These are phyloP conservation scores for Chamaetylas fuelleborni DNA, from an alignment of 2,113 vertebrate species.

Conservation along the genomic window DNA sequence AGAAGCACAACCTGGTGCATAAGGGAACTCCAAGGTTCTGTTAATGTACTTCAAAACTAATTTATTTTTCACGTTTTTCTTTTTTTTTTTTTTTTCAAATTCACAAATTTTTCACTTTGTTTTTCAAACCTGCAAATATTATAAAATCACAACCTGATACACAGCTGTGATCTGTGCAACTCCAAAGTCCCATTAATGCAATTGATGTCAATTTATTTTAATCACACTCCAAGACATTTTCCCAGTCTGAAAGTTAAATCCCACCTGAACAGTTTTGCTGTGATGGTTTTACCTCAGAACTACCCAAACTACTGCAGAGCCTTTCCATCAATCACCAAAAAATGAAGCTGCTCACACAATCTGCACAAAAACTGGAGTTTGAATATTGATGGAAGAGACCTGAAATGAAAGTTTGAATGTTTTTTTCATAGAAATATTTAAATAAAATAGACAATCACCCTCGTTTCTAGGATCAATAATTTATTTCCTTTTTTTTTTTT, in stretches of 20 bases:
- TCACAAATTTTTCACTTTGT: not conserved
- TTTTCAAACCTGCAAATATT: not conserved
- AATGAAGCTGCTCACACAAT: not conserved
- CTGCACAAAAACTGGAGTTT: not conserved
- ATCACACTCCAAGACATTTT: not conserved
- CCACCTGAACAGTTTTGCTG: not conserved
- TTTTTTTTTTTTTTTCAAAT: not conserved
- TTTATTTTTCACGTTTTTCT: not conserved
- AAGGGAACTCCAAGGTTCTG: not conserved
- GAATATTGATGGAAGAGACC: not conserved
- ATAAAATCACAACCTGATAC: not conserved
- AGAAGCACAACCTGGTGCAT: not conserved
- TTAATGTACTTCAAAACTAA: not conserved
- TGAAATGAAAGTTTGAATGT: not conserved
- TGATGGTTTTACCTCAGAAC: not conserved
- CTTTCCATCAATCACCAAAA: not conserved
- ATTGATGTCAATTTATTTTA: not conserved
- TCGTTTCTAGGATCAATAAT: slow-evolving; percentile 23
- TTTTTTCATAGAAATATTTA: not conserved
- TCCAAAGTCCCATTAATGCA: not conserved
- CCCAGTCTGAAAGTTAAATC: not conserved
- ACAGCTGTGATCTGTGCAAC: not conserved
- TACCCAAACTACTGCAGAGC: not conserved
- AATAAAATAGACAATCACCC: not conserved
- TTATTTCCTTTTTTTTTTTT: slow-evolving; percentile 10